Base-by-base conservation (phyloP, 1,140 invertebrate genomes). In the Artemia franciscana region DNA sequence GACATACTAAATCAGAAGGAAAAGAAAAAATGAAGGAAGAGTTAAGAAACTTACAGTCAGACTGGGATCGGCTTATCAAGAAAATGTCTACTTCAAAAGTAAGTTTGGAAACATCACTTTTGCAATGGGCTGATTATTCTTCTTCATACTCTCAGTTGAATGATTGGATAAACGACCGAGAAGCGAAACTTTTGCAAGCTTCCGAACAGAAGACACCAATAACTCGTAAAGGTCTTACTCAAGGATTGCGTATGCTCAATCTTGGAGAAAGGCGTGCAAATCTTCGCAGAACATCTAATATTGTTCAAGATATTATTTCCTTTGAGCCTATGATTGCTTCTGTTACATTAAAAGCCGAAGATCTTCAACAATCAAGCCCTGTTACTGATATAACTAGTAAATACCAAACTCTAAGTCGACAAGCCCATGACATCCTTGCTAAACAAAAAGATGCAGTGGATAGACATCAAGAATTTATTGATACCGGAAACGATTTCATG, bases 121-220 rank as follows among this genome's bases (percentile, higher is more conserved):
- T 94, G 1, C 88, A 92, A 79, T 93, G 89, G 89, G 87, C 88
- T n/a, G 91, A 93, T 71, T 93, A 92, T 70, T 91, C 85, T 70
- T 88, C 87, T 23, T 89, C 86, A 18, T 91, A 91, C 67, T 83
- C 84, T 12, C 88, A 93, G 69, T 73, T 95, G 4, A 84, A 91
- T 70, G 86, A 92, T 77, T 94, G 91, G 90, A 88, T 97, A n/a
- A 84, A 82, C 30, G 91, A 95, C 68, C 80, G 90, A 66, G 90
- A 95, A 74, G 85, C 86, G 0, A 90, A 93, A 75, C 72, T 95
- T n/a, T 88, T 91, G 75, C 85, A 93, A 77, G 86, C 91, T 9
- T 87, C 85, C 70, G 88, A 89, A 69, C 84, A 85, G 66, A 88
- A 86, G 72, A 79, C 71, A 62, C 60, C 66, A 0, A 64, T 58